phyloP scores from a whole-genome alignment of 2,888 invertebrate genomes.

The Sinodicranocentrus sp. region DNA sequence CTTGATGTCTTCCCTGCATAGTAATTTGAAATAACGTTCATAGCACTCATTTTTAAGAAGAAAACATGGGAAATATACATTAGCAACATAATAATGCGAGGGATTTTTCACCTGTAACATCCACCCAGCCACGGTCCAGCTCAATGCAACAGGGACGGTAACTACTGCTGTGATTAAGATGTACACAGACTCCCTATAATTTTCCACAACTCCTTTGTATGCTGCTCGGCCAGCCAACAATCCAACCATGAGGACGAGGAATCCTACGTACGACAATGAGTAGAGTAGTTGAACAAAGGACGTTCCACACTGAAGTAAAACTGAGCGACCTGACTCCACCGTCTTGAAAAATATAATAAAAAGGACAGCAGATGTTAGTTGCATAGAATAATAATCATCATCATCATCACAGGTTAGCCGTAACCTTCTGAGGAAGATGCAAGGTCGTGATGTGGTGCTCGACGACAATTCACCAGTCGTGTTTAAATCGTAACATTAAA shows the following conservation, averaged over 20 bases:
- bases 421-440: too few relatives aligned
- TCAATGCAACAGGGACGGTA: slow-evolving; percentile 91
- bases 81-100: background rate
- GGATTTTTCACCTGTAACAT: slow-evolving; percentile 73
- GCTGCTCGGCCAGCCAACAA: slow-evolving; percentile 89
- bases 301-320: slow-evolving; percentile 69
- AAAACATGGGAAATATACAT: too few relatives aligned
- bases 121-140: slow-evolving; percentile 89
- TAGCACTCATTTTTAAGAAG: too few relatives aligned
- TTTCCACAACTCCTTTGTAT: slow-evolving; percentile 88
- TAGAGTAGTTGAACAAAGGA: slow-evolving; percentile 82
- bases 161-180: slow-evolving; percentile 93
- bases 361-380: background rate
- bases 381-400: background rate
- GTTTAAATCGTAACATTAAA: too few relatives aligned
- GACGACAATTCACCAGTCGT: too few relatives aligned
- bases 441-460: too few relatives aligned
- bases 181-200: slow-evolving; percentile 95
- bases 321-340: slow-evolving; percentile 62
- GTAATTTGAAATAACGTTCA: slow-evolving; percentile 78
- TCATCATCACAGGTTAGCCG: too few relatives aligned
- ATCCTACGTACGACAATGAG: slow-evolving; percentile 89
- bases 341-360: slow-evolving; percentile 40
- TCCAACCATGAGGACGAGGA: slow-evolving; percentile 90
- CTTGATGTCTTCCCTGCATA: slow-evolving; percentile 88